Evolutionary conservation across 2,113 vertebrate species (phyloP).

Genomic region (Trematocara unimaculatum): DNA sequence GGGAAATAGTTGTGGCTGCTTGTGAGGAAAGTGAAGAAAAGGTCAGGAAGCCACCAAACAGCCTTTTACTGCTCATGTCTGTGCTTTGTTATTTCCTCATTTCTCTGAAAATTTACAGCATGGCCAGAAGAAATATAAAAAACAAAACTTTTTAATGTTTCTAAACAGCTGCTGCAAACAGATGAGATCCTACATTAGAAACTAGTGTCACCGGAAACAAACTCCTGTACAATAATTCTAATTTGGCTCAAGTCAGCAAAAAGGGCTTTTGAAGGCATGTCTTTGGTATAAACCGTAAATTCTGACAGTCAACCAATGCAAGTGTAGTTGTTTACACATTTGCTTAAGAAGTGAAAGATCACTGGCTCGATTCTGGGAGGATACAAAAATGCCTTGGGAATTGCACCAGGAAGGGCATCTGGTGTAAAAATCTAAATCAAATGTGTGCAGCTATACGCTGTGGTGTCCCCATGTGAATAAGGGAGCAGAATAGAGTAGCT

Average conservation of each 20-base stretch:
- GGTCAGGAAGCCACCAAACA: slow-evolving; percentile 64
- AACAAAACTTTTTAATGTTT: not conserved
- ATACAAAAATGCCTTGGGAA: not conserved
- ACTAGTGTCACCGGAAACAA: not conserved
- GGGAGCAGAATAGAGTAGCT: not conserved
- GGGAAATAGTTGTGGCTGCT: slow-evolving; percentile 68
- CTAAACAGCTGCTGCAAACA: not conserved
- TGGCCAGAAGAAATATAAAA: not conserved
- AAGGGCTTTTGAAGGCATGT: not conserved
- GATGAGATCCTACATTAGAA: not conserved
- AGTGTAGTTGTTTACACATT: not conserved
- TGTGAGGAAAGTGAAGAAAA: slow-evolving; percentile 67
- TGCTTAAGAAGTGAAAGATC: not conserved
- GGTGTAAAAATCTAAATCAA: not conserved
- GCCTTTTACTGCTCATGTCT: not conserved
- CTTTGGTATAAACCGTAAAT: not conserved
- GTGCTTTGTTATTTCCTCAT: not conserved
- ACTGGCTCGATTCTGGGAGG: not conserved
- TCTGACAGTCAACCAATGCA: too few species aligned
- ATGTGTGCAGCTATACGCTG: not conserved
- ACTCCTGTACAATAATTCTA: not conserved
- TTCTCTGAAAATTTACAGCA: not conserved
- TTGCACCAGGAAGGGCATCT: not conserved
- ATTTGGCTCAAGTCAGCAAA: not conserved
- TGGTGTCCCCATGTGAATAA: not conserved